phyloP scores from a whole-genome alignment of 2,797 vertebrate species.

The Schizopygopsis malacanthus region DNA sequence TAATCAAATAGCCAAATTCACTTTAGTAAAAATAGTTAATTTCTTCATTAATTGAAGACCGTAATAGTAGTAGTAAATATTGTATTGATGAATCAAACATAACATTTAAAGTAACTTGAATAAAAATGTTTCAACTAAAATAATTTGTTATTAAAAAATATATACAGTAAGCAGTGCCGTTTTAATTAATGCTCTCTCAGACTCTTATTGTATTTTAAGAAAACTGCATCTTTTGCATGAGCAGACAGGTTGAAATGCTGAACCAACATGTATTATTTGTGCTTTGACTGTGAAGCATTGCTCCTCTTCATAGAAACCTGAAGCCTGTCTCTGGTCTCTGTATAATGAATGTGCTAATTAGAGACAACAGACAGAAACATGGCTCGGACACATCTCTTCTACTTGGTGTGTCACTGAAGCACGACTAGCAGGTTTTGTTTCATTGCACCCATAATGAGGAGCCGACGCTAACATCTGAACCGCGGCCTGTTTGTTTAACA shows the following conservation, averaged over 20 bases:
- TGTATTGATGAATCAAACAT: background rate
- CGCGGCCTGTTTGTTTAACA: conserved; percentile 51
- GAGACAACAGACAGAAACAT: conserved; percentile 59
- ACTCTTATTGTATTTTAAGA: background rate
- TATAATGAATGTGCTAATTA: conserved; percentile 64
- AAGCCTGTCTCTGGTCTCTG: conserved; percentile 29
- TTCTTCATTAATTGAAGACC: background rate
- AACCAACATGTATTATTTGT: conserved; percentile 38
- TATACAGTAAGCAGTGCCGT: background rate
- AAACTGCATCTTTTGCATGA: background rate
- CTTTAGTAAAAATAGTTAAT: background rate
- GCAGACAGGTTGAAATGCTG: conserved; percentile 9
- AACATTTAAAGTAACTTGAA: background rate
- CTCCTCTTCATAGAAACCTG: conserved; percentile 31
- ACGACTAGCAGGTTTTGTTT: conserved; percentile 58
- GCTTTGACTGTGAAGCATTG: conserved; percentile 46
- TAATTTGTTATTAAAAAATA: background rate
- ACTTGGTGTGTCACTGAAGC: conserved; percentile 55
- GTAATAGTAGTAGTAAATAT: background rate
- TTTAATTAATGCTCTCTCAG: background rate
- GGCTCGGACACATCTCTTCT: conserved; percentile 53
- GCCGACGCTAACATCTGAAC: conserved; percentile 45
- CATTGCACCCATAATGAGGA: conserved; percentile 60
- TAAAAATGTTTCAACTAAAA: no score
- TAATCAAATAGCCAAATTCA: background rate